Conservation (phyloP, 2,113 vertebrate species). For the Phyllostomus discolor region DNA sequence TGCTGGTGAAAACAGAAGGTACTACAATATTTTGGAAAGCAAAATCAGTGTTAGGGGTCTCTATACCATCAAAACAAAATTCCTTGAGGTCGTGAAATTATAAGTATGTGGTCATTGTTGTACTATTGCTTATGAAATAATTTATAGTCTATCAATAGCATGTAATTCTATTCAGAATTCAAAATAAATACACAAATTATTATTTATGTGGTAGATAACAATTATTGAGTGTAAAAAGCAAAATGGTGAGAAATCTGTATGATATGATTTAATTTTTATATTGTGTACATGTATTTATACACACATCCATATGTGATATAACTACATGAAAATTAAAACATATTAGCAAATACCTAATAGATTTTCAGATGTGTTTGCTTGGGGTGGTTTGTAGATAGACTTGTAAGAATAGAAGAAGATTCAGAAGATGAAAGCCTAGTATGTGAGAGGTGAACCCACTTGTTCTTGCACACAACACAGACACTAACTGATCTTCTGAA, state of each 20-base stretch:
- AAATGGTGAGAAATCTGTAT: background rate
- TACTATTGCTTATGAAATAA: background rate
- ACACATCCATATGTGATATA: background rate
- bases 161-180: background rate
- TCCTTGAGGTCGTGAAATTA: background rate
- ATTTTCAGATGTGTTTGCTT: background rate
- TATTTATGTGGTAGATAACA: background rate
- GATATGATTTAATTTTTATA: background rate
- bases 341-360: background rate
- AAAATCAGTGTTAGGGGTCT: background rate
- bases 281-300: background rate
- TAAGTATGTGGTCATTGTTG: background rate
- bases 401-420: background rate
- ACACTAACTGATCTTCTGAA: too few relatives aligned
- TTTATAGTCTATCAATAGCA: background rate
- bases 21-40: background rate
- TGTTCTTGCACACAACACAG: too few relatives aligned
- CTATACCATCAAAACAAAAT: background rate
- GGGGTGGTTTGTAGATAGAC: background rate
- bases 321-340: background rate
- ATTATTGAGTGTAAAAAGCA: background rate
- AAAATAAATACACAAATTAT: background rate
- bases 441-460: too few relatives aligned
- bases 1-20: background rate
- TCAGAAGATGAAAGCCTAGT: too few relatives aligned